A percentile compares a stretch with the other conserved stretches of the same genome.
Evolutionary conservation across 2,888 invertebrate species (phyloP).

Genomic region (Lepidonotus clava): DNA sequence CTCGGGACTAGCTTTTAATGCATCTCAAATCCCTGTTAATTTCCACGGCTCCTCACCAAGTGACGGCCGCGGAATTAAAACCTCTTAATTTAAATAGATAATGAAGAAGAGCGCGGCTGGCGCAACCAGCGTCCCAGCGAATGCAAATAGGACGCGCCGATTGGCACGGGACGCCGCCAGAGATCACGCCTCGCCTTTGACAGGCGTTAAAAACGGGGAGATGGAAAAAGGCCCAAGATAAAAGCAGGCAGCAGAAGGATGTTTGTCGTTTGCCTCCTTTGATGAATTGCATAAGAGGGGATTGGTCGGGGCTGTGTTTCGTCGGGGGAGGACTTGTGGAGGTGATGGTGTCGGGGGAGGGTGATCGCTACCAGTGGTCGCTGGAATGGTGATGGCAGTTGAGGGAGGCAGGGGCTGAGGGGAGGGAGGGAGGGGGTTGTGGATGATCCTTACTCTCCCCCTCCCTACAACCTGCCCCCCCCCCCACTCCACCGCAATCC

Average conservation of each 20-base stretch:
- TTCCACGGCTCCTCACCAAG: neutral
- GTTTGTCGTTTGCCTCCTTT: constrained; percentile 7
- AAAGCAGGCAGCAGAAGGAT: neutral
- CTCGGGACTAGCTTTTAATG: neutral
- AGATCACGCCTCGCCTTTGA: neutral
- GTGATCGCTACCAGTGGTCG: too few relatives aligned
- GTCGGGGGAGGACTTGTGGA: neutral
- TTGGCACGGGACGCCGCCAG: neutral
- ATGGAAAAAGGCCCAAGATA: neutral
- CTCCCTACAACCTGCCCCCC: neutral
- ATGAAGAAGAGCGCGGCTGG: constrained; percentile 2
- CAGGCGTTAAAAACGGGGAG: neutral
- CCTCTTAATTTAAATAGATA: constrained; percentile 50
- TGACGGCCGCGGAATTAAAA: constrained; percentile 22
- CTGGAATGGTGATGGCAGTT: neutral
- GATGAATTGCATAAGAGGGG: constrained; percentile 40
- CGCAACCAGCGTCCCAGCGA: neutral
- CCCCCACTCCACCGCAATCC: neutral
- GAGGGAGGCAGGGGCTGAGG: neutral
- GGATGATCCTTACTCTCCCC: neutral
- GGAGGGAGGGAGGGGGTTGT: neutral
- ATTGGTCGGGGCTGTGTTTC: constrained; percentile 12
- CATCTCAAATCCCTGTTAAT: constrained; percentile 17
- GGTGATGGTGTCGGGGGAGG: too few relatives aligned
- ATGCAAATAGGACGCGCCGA: constrained; percentile 16